Conservation (phyloP, 2,797 vertebrate genomes). For the Acanthurus leucopareius region DNA sequence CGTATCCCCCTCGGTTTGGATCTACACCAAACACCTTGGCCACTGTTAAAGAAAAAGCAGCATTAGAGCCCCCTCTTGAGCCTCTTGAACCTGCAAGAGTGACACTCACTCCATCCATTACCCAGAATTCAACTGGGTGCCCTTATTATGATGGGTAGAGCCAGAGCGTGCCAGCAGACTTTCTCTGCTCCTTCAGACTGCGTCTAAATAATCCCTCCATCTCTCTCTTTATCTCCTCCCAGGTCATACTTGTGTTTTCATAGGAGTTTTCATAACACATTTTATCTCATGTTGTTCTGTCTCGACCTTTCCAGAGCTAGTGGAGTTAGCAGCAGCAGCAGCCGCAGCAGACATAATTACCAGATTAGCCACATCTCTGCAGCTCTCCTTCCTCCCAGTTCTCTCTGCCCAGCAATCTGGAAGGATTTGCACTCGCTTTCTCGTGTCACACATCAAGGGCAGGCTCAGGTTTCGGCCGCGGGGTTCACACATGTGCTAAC, state of each 20-base stretch:
- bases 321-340: conserved; percentile 37
- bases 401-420: conserved; percentile 28
- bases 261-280: conserved; percentile 63
- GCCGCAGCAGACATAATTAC: conserved; percentile 61
- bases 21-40: conserved; percentile 23
- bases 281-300: conserved; percentile 66
- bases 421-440: conserved; percentile 48
- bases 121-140: conserved; percentile 40
- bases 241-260: conserved; percentile 20
- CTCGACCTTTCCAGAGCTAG: conserved; percentile 53
- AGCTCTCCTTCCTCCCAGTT: conserved; percentile 26
- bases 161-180: conserved; percentile 33
- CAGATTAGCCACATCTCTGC: conserved; percentile 65
- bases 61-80: conserved; percentile 25
- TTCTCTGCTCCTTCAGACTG: conserved; percentile 17
- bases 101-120: conserved; percentile 22
- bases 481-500: conserved; percentile 62
- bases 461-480: conserved; percentile 60
- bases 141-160: conserved; percentile 25
- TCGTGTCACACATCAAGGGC: conserved; percentile 48
- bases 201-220: conserved; percentile 40
- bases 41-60: conserved; percentile 12
- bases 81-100: conserved; percentile 38
- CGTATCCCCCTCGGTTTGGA: not conserved
- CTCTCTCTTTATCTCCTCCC: conserved; percentile 38